These are phyloP conservation scores for Argyresthia goedartella DNA, from an alignment of 2,888 invertebrate species.

Conservation along the genomic window DNA sequence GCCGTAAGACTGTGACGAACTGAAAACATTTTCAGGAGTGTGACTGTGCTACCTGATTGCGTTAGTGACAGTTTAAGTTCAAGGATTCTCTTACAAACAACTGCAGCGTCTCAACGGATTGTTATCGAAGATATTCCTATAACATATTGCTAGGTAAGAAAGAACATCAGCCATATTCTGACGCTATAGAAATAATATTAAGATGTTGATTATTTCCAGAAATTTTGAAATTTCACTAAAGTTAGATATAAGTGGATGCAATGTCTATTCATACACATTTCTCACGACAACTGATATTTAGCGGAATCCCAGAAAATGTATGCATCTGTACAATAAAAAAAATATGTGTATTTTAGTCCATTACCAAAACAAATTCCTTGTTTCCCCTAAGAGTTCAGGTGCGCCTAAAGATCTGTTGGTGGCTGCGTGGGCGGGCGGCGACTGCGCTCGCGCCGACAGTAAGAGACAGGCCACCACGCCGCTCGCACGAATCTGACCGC, in stretches of 20 bases:
- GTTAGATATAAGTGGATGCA: no score
- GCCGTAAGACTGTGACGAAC: conserved; percentile 24
- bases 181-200: no score
- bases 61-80: neutral
- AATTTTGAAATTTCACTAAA: no score
- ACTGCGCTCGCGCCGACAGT: conserved; percentile 36
- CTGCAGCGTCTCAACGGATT: neutral
- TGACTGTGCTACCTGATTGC: neutral
- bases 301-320: no score
- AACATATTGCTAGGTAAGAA: no score
- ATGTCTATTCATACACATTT: no score
- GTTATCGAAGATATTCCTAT: no score
- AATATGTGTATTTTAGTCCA: neutral
- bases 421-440: no score
- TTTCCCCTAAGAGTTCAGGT: conserved; percentile 29
- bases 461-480: conserved; percentile 59
- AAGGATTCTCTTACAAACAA: neutral
- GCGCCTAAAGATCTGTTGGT: conserved; percentile 13
- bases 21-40: no score
- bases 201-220: no score
- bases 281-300: no score
- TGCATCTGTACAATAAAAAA: neutral
- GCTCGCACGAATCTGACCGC: conserved; percentile 66
- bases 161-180: no score
- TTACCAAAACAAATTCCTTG: neutral